Conservation (phyloP, 1,140 invertebrate species). For the Drosophila pruinosa region DNA sequence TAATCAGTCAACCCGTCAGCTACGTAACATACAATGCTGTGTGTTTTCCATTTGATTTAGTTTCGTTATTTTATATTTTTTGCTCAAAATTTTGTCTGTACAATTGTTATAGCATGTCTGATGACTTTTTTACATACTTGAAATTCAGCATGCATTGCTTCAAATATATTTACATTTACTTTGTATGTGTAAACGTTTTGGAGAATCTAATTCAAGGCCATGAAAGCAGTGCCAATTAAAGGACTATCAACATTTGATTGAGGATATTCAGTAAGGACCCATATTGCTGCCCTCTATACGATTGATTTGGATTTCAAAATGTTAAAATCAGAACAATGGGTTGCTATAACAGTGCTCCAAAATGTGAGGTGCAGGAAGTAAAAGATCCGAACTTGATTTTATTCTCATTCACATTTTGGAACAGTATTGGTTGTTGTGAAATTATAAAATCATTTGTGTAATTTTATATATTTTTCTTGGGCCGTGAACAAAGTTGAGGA, state of each 20-base stretch:
- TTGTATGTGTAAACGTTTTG: constrained; percentile 61
- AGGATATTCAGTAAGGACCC: too few species aligned
- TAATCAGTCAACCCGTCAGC: neutral
- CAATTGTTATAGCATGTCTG: constrained; percentile 22
- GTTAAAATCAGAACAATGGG: neutral
- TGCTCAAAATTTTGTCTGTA: constrained; percentile 20
- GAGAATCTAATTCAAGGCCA: constrained; percentile 43
- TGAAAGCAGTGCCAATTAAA: constrained; percentile 24
- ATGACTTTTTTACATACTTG: constrained; percentile 35
- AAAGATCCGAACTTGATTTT: neutral
- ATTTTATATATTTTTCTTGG: neutral
- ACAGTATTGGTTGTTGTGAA: neutral
- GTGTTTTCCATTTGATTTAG: neutral
- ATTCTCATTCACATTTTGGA: neutral
- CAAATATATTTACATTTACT: constrained; percentile 58
- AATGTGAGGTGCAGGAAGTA: neutral
- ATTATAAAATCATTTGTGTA: neutral
- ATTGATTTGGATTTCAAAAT: neutral
- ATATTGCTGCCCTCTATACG: neutral
- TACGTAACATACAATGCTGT: neutral
- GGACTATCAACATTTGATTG: too few species aligned
- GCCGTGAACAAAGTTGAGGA: too few species aligned
- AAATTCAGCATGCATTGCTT: constrained; percentile 67
- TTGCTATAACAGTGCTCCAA: neutral
- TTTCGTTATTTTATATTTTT: neutral